These are phyloP conservation scores for Onychostoma macrolepis DNA, from an alignment of 2,113 vertebrate genomes.

Conservation along the genomic window DNA sequence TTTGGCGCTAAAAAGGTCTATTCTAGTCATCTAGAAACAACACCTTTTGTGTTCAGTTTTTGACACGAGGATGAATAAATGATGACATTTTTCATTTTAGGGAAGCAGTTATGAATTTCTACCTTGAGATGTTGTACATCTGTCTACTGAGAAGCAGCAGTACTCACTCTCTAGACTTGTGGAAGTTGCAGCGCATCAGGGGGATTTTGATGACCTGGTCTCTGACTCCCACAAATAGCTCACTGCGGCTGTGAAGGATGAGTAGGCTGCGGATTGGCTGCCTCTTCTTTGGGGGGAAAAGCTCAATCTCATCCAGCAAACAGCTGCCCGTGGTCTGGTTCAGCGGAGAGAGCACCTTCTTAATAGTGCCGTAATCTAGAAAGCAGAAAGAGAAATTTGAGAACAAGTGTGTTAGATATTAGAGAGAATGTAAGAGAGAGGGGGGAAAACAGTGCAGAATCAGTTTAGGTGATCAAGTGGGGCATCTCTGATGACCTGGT, in stretches of 20 bases:
- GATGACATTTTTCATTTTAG: not conserved
- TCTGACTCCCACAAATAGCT: conserved; percentile 90
- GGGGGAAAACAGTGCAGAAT: conserved; percentile 16
- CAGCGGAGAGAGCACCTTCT: conserved; percentile 92
- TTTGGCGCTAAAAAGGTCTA: too few species aligned
- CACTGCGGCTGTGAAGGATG: conserved; percentile 92
- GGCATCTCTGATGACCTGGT: conserved; percentile 11
- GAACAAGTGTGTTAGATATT: conserved; percentile 31
- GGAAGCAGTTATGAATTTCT: not conserved
- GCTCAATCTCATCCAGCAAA: conserved; percentile 92
- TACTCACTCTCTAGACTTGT: conserved; percentile 88
- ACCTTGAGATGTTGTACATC: not conserved
- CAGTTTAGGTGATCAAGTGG: conserved; percentile 51
- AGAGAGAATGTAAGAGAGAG: not conserved
- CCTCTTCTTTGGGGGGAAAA: conserved; percentile 81
- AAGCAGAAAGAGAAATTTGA: conserved; percentile 22
- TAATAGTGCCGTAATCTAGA: conserved; percentile 93
- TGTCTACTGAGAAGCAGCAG: not conserved
- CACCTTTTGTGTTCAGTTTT: not conserved
- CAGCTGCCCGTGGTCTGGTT: conserved; percentile 87
- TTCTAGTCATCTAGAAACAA: not conserved
- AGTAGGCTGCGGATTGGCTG: conserved; percentile 89
- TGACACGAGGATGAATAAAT: too few species aligned
- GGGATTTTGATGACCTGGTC: conserved; percentile 93
- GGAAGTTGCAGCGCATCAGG: conserved; percentile 90